phyloP scores from a whole-genome alignment of 2,888 invertebrate genomes.

The Dorcus hopei region DNA sequence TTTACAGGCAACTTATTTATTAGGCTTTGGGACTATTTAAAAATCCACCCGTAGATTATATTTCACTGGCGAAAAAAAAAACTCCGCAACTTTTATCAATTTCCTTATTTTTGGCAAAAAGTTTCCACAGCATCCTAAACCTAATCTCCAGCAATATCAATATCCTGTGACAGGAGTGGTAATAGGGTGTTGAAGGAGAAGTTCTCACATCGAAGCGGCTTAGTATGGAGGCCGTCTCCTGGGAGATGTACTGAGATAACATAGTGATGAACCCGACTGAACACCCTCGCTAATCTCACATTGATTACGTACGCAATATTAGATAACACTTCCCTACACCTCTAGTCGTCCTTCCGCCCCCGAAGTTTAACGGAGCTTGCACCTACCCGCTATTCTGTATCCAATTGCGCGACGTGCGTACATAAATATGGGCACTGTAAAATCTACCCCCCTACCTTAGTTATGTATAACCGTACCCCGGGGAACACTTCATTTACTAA shows the following conservation, averaged over 20 bases:
- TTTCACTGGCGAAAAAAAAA: no score
- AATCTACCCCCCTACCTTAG: slow-evolving; percentile 17
- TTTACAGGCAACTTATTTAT: no score
- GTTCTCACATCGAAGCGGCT: slow-evolving; percentile 21
- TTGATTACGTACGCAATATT: slow-evolving; percentile 50
- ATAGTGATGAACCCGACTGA: slow-evolving; percentile 41
- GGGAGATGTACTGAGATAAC: slow-evolving; percentile 45
- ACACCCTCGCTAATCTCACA: slow-evolving; percentile 49
- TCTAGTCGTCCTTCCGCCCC: slow-evolving; percentile 18
- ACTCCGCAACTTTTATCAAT: not conserved
- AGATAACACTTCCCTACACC: slow-evolving; percentile 44
- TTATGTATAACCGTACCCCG: slow-evolving; percentile 22
- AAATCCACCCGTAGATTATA: no score
- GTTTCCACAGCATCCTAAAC: slow-evolving; percentile 11
- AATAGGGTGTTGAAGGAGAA: slow-evolving; percentile 22
- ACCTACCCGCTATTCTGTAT: slow-evolving; percentile 24
- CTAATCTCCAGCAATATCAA: slow-evolving; percentile 37
- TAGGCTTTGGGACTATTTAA: no score
- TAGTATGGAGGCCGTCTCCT: slow-evolving; percentile 32
- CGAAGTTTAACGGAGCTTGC: slow-evolving; percentile 23
- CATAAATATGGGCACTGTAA: slow-evolving; percentile 23
- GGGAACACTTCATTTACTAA: slow-evolving; percentile 26
- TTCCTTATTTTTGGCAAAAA: not conserved
- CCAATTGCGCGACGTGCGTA: slow-evolving; percentile 32
- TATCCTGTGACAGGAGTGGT: slow-evolving; percentile 36